Evolutionary conservation across 2,113 vertebrate genomes (phyloP).

Genomic region (Larimichthys crocea): DNA sequence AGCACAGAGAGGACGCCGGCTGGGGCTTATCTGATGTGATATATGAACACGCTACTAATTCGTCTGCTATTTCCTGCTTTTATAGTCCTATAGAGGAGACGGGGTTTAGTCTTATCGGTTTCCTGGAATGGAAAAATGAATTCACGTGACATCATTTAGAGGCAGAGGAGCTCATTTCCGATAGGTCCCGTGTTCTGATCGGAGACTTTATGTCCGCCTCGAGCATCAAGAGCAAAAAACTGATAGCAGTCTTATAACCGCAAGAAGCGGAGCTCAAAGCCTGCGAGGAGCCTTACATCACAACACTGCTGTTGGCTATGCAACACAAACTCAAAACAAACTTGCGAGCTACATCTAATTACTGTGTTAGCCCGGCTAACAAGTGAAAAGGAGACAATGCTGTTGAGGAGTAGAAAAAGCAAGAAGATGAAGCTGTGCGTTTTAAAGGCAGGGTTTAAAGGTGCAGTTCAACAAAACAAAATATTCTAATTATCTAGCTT

Average conservation of each 20-base stretch:
- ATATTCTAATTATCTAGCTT: neutral
- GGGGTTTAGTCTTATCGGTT: neutral
- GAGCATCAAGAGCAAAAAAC: constrained; percentile 3
- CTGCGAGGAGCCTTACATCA: constrained; percentile 21
- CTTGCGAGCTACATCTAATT: constrained; percentile 33
- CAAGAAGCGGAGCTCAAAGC: constrained; percentile 27
- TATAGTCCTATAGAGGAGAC: neutral
- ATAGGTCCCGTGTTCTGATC: neutral
- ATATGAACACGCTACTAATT: constrained; percentile 1
- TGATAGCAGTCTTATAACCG: constrained; percentile 8
- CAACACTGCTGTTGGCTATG: constrained; percentile 50
- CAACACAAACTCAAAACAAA: constrained; percentile 48
- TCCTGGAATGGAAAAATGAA: constrained; percentile 2
- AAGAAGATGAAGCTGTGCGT: neutral
- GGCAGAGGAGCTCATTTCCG: neutral
- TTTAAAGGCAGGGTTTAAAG: neutral
- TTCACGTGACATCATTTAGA: neutral
- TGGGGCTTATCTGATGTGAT: constrained; percentile 41
- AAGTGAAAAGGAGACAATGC: constrained; percentile 1
- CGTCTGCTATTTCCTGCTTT: constrained; percentile 16
- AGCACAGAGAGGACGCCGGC: neutral
- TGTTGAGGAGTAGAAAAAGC: neutral
- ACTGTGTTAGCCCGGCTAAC: constrained; percentile 21
- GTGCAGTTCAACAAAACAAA: neutral
- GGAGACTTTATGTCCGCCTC: constrained; percentile 8